These are phyloP conservation scores for Hydropotes inermis DNA, from an alignment of 2,113 vertebrate genomes.

Conservation along the genomic window DNA sequence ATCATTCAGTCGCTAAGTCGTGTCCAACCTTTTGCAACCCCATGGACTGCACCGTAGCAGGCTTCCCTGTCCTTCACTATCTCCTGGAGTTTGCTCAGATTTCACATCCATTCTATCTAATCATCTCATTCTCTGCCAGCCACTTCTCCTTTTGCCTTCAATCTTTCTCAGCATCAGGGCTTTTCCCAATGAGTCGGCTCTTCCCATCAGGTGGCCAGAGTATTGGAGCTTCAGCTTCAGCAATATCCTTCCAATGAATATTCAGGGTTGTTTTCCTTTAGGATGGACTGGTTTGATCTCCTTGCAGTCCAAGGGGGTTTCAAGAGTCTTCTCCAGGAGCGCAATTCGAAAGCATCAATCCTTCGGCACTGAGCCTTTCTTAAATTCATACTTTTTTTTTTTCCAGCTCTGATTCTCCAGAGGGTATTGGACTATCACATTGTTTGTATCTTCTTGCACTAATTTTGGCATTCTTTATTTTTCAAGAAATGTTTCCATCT, in stretches of 20 bases:
- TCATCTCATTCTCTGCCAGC: not conserved
- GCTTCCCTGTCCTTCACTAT: not conserved
- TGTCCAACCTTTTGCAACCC: not conserved
- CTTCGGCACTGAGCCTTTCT: not conserved
- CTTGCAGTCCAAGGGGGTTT: not conserved
- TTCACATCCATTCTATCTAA: not conserved
- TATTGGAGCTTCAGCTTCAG: not conserved
- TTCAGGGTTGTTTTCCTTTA: not conserved
- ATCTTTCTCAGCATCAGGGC: not conserved
- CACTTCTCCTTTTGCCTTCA: not conserved
- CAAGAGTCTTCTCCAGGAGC: not conserved
- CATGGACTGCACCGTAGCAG: not conserved
- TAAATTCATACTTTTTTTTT: not conserved
- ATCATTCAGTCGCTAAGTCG: not conserved
- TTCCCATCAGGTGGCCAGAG: not conserved
- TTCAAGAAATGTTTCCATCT: not conserved
- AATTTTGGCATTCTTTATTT: not conserved
- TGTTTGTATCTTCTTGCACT: not conserved
- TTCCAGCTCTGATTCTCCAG: not conserved
- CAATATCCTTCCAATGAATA: not conserved
- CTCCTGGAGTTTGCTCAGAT: not conserved
- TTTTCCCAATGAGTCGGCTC: not conserved
- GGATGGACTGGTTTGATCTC: not conserved
- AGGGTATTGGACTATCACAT: not conserved
- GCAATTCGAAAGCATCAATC: not conserved